Base-by-base conservation (phyloP, 2,797 vertebrate species). In the Aeoliscus strigatus region DNA sequence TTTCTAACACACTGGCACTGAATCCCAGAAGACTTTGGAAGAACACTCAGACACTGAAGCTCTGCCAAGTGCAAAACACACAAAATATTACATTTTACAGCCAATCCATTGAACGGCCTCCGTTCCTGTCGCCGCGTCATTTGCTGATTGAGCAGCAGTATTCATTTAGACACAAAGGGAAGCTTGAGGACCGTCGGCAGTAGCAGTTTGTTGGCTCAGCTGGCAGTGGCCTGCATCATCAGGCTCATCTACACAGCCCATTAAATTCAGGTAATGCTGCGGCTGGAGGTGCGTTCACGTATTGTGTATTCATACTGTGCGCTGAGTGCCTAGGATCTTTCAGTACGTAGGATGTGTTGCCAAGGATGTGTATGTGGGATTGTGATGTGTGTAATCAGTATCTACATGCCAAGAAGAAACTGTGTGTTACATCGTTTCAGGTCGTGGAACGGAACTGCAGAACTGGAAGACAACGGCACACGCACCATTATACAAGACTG, bases 401-500 rank as follows among this genome's bases (percentile, higher is more conserved):
- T 25, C 13, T 14, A 8, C 29, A 29, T 13, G 27, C 35, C 2
- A 32, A 16, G 13, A 47, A 23, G 21, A 2, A 32, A 31, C 18
- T 15, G 12, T 25, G 18, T 21, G 18, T 21, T 21, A 21, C 18
- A 21, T 21, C 18, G 3, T 21, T 21, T 21, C 6, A 21, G 18
- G 18, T 21, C 18, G 3, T 21, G 6, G 3, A 6, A 21, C 18
- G 3, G 18, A 21, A 21, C 18, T 3, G 18, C 18, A 21, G 18
- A 21, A 21, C n/a, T n/a, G n/a, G n/a, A n/a, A n/a, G n/a, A n/a
- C n/a, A n/a, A n/a, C n/a, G n/a, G n/a, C n/a, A n/a, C n/a, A n/a
- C 18, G n/a, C 25, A 63, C 9, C 21, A 18, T 43, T 28, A 27
- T 30, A 37, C 49, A 15, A 72, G 16, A 25, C 54, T 84, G 80